phyloP scores from a whole-genome alignment of 2,888 invertebrate species.

The Lasioglossum morio region DNA sequence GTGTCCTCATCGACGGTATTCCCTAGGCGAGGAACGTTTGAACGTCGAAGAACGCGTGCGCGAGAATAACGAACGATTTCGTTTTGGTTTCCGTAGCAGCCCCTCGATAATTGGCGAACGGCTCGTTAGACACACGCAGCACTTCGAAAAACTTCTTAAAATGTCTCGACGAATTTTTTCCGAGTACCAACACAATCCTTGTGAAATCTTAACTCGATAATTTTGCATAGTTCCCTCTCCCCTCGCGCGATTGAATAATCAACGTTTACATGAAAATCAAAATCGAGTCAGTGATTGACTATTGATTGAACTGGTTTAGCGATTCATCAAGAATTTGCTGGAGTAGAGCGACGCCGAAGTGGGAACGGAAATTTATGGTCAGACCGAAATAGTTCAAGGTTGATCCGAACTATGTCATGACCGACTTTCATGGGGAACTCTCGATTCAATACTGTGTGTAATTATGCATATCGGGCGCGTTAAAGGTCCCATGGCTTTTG shows the following conservation, averaged over 20 bases:
- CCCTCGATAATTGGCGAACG: conserved; percentile 69
- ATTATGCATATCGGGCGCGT: conserved; percentile 36
- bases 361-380: conserved; percentile 52
- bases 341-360: background rate
- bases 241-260: background rate
- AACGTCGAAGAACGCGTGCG: conserved; percentile 74
- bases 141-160: conserved; percentile 5
- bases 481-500: conserved; percentile 29
- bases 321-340: conserved; percentile 25
- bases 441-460: conserved; percentile 46
- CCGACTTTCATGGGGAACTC: conserved; percentile 53
- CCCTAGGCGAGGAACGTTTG: conserved; percentile 30
- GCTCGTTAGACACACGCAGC: conserved; percentile 57
- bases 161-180: background rate
- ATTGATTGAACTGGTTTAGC: conserved; percentile 14
- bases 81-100: conserved; percentile 70
- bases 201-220: background rate
- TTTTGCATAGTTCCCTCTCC: background rate
- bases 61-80: conserved; percentile 83
- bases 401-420: conserved; percentile 57
- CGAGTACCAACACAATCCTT: background rate
- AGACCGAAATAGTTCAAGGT: conserved; percentile 69
- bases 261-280: background rate
- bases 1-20: conserved; percentile 17
- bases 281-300: background rate